A percentile compares a stretch with the other conserved stretches of the same genome.
Conservation (phyloP, 2,888 invertebrate species). For the Steinernema scapterisci region DNA sequence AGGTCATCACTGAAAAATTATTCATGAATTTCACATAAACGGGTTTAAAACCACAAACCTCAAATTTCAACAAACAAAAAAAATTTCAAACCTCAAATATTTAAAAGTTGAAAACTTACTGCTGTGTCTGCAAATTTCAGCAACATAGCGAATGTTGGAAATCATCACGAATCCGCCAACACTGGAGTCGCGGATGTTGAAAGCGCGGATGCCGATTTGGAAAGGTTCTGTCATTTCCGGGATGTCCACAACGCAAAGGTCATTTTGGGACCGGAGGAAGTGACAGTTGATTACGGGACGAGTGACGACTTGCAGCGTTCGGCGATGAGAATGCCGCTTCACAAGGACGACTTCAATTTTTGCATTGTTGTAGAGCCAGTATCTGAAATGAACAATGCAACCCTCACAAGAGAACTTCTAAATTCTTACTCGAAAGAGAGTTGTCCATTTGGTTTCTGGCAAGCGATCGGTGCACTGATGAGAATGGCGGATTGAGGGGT, state of each 20-base stretch:
- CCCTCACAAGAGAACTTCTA: not conserved
- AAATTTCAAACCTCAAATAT: too few species aligned
- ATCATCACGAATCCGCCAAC: conserved; percentile 60
- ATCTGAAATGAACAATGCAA: conserved; percentile 48
- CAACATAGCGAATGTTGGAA: conserved; percentile 58
- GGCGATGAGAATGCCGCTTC: conserved; percentile 36
- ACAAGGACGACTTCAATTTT: conserved; percentile 63
- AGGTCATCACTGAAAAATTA: conserved; percentile 24
- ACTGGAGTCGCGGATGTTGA: conserved; percentile 49
- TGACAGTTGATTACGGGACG: conserved; percentile 61
- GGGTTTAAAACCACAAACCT: not conserved
- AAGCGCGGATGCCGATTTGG: conserved; percentile 59
- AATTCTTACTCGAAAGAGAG: conserved; percentile 56
- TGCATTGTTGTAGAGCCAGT: conserved; percentile 66
- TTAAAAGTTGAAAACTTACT: conserved; percentile 46
- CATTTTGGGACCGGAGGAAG: conserved; percentile 46
- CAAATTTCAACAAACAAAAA: conserved; percentile 22
- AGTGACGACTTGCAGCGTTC: conserved; percentile 46
- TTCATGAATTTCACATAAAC: too few species aligned
- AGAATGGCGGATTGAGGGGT: conserved; percentile 59
- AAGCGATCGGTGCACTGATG: conserved; percentile 63
- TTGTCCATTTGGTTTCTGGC: conserved; percentile 59
- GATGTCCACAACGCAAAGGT: conserved; percentile 49
- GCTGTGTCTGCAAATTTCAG: conserved; percentile 55
- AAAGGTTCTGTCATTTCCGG: conserved; percentile 61